Conservation (phyloP, 1,140 invertebrate genomes). For the Euwallacea fornicatus region DNA sequence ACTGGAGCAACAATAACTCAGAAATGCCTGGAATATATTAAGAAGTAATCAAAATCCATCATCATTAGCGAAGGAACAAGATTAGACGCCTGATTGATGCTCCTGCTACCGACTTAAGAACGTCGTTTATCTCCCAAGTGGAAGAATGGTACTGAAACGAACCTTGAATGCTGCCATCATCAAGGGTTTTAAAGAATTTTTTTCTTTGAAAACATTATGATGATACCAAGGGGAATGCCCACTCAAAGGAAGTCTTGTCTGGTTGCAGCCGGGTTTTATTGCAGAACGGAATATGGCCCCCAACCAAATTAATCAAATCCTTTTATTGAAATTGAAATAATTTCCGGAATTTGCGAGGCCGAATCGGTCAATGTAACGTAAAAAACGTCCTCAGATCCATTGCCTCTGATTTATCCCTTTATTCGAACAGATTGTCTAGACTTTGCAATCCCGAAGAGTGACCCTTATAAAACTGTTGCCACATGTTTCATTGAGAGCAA, state of each 20-base stretch:
- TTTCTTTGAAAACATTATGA: constrained; percentile 5
- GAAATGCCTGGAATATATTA: constrained; percentile 1
- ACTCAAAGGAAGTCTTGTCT: neutral
- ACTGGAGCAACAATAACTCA: no score
- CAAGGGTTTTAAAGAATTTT: constrained; percentile 14
- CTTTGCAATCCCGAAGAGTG: constrained; percentile 35
- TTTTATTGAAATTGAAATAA: constrained; percentile 43
- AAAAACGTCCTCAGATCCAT: constrained; percentile 39
- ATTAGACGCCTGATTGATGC: constrained; percentile 16
- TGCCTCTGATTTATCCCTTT: constrained; percentile 40
- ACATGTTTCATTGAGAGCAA: neutral
- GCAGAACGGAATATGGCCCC: neutral
- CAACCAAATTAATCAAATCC: constrained; percentile 39
- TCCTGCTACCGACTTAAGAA: constrained; percentile 15
- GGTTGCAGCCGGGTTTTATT: neutral
- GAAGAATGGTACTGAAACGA: constrained; percentile 22
- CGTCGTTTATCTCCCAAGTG: constrained; percentile 11
- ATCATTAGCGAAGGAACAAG: constrained; percentile 8
- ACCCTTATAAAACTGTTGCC: constrained; percentile 29
- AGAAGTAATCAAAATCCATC: neutral
- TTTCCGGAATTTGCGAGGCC: constrained; percentile 37
- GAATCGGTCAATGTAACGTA: constrained; percentile 45
- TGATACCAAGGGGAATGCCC: neutral
- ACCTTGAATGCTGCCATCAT: constrained; percentile 21
- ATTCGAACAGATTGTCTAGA: constrained; percentile 36